Conservation (phyloP, 2,888 invertebrate species). For the Callyntrura sp. region DNA sequence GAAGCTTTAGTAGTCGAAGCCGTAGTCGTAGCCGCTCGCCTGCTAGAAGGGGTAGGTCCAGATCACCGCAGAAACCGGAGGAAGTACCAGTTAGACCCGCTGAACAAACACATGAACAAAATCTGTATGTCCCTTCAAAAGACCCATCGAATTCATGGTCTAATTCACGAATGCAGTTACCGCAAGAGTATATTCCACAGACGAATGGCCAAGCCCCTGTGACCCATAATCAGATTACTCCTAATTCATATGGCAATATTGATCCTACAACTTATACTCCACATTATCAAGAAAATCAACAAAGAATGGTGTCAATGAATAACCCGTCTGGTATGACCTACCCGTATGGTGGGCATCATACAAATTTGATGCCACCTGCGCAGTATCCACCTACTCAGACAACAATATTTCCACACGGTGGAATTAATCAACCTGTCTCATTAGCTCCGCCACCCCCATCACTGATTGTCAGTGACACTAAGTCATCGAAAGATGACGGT, state of each 20-base stretch:
- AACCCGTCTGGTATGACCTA: neutral
- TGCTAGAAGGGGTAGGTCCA: conserved; percentile 63
- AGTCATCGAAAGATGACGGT: conserved; percentile 37
- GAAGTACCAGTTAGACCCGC: conserved; percentile 71
- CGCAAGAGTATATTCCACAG: conserved; percentile 71
- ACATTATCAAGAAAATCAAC: conserved; percentile 40
- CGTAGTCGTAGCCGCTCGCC: conserved; percentile 74
- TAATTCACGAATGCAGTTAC: conserved; percentile 34
- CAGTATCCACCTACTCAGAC: conserved; percentile 21
- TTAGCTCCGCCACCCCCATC: conserved; percentile 44
- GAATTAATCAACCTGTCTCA: neutral
- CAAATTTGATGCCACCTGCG: neutral
- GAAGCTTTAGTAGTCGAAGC: conserved; percentile 79
- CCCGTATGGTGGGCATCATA: conserved; percentile 21
- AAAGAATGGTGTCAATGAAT: neutral
- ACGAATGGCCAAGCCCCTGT: conserved; percentile 65
- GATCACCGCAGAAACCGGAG: conserved; percentile 60
- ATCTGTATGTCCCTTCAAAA: conserved; percentile 78
- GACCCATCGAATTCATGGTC: conserved; percentile 59
- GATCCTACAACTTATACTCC: conserved; percentile 19
- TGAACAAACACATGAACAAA: conserved; percentile 38
- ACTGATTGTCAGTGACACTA: conserved; percentile 30
- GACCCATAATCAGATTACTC: conserved; percentile 56
- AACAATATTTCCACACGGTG: conserved; percentile 12
- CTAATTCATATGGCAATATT: conserved; percentile 50